Percentiles rank a stretch among this genome's conserved stretches.
Conservation (phyloP, 2,113 vertebrate genomes). For the Heteronetta atricapilla region DNA sequence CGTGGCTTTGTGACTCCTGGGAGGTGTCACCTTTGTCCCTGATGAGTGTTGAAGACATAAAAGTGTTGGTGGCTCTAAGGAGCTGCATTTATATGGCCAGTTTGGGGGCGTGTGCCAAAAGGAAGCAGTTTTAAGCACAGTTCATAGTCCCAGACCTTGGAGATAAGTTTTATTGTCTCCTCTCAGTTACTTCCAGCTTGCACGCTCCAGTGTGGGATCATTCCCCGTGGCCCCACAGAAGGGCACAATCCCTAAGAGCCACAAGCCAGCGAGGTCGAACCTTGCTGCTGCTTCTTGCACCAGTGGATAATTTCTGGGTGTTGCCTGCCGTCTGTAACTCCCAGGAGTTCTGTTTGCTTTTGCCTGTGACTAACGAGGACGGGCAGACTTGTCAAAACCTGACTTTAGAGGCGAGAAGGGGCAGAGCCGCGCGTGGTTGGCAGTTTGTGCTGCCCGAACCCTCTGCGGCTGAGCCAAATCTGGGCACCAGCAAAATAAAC, state of each 20-base stretch:
- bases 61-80: not conserved
- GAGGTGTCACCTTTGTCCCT: not conserved
- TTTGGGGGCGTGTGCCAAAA: fast-evolving
- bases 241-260: not conserved
- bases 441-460: not conserved
- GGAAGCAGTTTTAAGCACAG: fast-evolving
- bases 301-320: not conserved
- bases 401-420: not conserved
- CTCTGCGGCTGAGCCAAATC: not conserved
- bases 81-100: not conserved
- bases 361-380: not conserved
- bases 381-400: not conserved
- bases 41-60: no score
- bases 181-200: not conserved
- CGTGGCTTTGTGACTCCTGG: not conserved
- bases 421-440: fast-evolving
- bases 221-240: not conserved
- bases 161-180: not conserved
- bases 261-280: fast-evolving
- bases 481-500: not conserved
- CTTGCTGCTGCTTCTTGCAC: not conserved
- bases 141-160: fast-evolving
- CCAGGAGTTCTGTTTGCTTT: not conserved
- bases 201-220: fast-evolving
- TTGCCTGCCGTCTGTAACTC: not conserved